Conservation (phyloP, 2,113 vertebrate genomes). For the Brachyhypopomus occidentalis region DNA sequence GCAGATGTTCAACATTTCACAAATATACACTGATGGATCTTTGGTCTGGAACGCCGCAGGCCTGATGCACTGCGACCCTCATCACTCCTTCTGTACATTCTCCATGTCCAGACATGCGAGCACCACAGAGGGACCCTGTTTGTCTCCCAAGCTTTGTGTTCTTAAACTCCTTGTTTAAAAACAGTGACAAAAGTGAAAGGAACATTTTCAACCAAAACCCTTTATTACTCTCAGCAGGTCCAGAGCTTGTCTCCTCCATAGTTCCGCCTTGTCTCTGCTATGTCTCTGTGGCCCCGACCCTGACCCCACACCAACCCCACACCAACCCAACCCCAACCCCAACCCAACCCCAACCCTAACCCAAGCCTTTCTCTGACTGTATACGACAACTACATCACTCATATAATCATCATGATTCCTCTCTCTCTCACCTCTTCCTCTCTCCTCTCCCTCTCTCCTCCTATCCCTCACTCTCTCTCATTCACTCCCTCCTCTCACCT, state of each 20-base stretch:
- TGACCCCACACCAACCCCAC: too few relatives aligned
- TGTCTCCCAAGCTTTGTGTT: constrained; percentile 29
- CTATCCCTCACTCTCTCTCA: too few relatives aligned
- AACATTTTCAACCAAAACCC: constrained; percentile 28
- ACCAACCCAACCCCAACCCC: too few relatives aligned
- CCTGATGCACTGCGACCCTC: constrained; percentile 18
- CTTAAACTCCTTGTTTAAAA: constrained; percentile 17
- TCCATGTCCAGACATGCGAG: constrained; percentile 40
- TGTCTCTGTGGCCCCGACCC: too few relatives aligned
- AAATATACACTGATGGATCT: constrained; percentile 27
- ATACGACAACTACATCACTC: constrained; percentile 51
- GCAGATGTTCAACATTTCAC: constrained; percentile 2
- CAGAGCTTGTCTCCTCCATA: too few relatives aligned
- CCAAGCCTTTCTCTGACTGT: constrained; percentile 26
- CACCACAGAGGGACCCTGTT: constrained; percentile 35
- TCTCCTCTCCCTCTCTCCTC: neutral
- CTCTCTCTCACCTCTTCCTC: constrained; percentile 14
- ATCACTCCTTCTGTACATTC: constrained; percentile 54
- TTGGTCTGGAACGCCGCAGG: neutral
- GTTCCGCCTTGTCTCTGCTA: too few relatives aligned
- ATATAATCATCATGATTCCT: constrained; percentile 47
- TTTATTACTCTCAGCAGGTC: neutral
- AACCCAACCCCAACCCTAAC: too few relatives aligned
- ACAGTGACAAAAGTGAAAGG: constrained; percentile 22
- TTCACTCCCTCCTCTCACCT: neutral